Conservation (phyloP, 2,888 invertebrate genomes). For the Pollenia griseotomentosa region DNA sequence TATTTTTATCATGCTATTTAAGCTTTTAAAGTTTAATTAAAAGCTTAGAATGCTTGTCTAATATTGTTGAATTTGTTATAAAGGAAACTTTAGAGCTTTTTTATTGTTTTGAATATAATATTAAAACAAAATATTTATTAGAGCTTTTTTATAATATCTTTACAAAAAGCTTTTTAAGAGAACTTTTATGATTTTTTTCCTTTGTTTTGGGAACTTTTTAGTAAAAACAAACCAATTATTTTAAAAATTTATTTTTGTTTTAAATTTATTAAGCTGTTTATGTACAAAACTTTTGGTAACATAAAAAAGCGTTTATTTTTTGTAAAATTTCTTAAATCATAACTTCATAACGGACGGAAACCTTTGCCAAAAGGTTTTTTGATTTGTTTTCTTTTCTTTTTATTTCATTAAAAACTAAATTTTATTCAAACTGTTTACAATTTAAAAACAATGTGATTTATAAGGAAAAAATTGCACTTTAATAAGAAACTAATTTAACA, state of each 20-base stretch:
- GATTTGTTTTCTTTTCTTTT: slow-evolving; percentile 36
- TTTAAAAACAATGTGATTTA: slow-evolving; percentile 14
- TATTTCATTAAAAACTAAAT: slow-evolving; percentile 35
- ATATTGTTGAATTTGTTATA: no score
- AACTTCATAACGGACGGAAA: slow-evolving; percentile 72
- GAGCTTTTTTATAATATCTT: no score
- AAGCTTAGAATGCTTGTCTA: no score
- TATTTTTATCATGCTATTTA: no score
- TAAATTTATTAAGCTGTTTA: slow-evolving; percentile 41
- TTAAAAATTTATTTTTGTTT: neutral
- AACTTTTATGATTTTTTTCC: no score
- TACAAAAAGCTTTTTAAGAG: no score
- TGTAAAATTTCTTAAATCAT: slow-evolving; percentile 41
- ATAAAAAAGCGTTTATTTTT: slow-evolving; percentile 23
- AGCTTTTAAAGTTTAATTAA: no score
- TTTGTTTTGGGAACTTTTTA: slow-evolving; percentile 8
- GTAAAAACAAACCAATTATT: neutral
- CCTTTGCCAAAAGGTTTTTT: slow-evolving; percentile 69
- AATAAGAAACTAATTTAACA: slow-evolving; percentile 13
- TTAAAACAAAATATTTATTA: no score
- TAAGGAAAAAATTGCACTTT: slow-evolving; percentile 52
- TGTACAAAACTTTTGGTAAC: neutral
- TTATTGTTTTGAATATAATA: no score
- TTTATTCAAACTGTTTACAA: neutral
- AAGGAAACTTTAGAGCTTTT: no score